Evolutionary conservation across 2,888 invertebrate species (phyloP).

Genomic region (Chironomus tentans): DNA sequence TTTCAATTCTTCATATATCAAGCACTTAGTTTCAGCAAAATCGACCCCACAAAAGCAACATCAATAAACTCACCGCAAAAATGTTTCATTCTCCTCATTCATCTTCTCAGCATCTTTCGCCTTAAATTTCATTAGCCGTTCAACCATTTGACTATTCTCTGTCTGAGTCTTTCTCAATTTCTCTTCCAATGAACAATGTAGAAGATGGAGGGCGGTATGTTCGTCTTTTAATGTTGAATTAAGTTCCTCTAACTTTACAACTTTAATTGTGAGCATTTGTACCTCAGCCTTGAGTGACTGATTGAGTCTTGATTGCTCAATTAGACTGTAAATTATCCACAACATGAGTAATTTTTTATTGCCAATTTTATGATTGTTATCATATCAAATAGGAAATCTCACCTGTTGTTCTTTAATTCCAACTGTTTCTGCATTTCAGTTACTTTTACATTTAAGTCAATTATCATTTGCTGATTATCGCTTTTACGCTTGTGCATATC

Average conservation of each 20-base stretch:
- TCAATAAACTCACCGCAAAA: conserved; percentile 61
- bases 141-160: conserved; percentile 76
- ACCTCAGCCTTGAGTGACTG: conserved; percentile 62
- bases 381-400: conserved; percentile 30
- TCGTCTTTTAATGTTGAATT: conserved; percentile 89
- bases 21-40: no score
- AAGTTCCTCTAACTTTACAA: conserved; percentile 67
- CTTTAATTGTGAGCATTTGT: conserved; percentile 58
- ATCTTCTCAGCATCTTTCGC: conserved; percentile 90
- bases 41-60: not conserved
- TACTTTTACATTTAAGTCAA: conserved; percentile 75
- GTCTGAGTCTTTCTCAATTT: conserved; percentile 77
- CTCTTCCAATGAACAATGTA: conserved; percentile 81
- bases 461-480: conserved; percentile 88
- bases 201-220: conserved; percentile 86
- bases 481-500: conserved; percentile 81
- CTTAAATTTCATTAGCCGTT: conserved; percentile 84
- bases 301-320: conserved; percentile 56
- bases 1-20: no score
- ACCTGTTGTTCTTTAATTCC: conserved; percentile 63
- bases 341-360: not conserved
- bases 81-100: conserved; percentile 94
- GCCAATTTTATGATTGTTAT: not conserved
- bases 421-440: conserved; percentile 77
- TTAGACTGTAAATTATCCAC: conserved; percentile 46